Conservation (phyloP, 1,140 invertebrate genomes). For the Notospermus geniculatus region DNA sequence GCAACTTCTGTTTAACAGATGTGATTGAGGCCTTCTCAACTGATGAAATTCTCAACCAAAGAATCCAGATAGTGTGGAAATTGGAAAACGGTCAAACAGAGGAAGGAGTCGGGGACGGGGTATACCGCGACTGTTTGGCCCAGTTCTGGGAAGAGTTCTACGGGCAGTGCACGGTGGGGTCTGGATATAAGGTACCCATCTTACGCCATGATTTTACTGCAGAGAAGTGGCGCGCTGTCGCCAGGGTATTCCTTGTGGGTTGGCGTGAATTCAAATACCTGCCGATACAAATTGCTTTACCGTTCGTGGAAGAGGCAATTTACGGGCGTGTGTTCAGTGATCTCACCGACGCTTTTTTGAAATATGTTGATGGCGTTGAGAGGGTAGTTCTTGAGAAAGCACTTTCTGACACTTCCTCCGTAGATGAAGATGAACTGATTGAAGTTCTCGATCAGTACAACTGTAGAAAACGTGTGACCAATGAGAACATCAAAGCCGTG, state of each 20-base stretch:
- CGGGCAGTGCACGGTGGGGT: neutral
- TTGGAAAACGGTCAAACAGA: neutral
- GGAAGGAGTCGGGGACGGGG: neutral
- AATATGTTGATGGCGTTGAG: neutral
- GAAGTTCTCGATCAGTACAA: neutral
- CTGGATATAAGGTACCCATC: neutral
- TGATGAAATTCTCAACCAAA: neutral
- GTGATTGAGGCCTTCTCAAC: neutral
- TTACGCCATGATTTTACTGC: constrained; percentile 3
- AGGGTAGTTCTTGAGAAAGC: neutral
- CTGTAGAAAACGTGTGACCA: neutral
- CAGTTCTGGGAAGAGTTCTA: constrained; percentile 14
- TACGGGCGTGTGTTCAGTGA: neutral
- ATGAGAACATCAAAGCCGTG: neutral
- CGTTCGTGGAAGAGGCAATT: neutral
- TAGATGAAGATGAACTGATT: neutral
- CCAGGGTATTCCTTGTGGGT: neutral
- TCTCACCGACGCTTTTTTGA: neutral
- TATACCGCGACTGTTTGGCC: constrained; percentile 2
- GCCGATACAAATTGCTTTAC: neutral
- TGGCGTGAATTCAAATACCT: constrained; percentile 4
- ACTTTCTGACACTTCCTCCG: too few species aligned
- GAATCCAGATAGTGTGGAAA: neutral
- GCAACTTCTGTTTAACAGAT: neutral
- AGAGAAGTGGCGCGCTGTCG: constrained; percentile 5